Evolutionary conservation across 2,797 vertebrate genomes (phyloP), one percentile per base, ranked within the genome.

Genomic region (Podarcis lilfordi): DNA sequence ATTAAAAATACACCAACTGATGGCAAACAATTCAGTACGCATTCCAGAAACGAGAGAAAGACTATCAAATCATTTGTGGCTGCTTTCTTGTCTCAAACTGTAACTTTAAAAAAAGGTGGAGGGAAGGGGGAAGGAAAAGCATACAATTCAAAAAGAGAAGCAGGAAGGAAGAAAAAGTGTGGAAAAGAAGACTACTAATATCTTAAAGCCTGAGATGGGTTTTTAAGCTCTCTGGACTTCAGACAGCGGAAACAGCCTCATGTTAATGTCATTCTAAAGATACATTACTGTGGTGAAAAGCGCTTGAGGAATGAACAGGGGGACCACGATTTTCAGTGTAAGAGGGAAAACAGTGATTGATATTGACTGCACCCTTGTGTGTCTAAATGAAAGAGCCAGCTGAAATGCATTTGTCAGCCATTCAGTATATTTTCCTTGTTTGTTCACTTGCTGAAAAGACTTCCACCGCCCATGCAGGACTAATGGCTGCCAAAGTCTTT

Each of bases 361-460:
- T 96, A 96, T 77, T 94, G 96, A 95, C 96, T 94, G 94, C 76
- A 86, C 94, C 92, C 94, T 95, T 94, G 91, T 94, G 95, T 94
- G 84, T 93, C 94, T 92, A 93, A 96, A 95, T 95, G 96, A 97
- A 97, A 97, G 94, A 92, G 94, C 95, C 96, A 96, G 96, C 95
- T 97, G 95, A 96, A 96, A 95, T 94, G 90, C 96, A 97, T 95
- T 96, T 95, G 96, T 96, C 92, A 82, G 94, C 96, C 93, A 96
- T 96, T 96, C 96, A 96, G 95, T 96, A 95, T 96, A 94, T 96
- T 96, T 96, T 95, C 94, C 94, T 95, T 97, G 96, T 96, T 96
- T 96, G 96, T 96, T 96, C 96, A 96, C 95, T 96, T 94, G 94
- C 93, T 96, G 95, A 95, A 97, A 96, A 95, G 96, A 92, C 93